A percentile compares a stretch with the other conserved stretches of the same genome.
These are phyloP conservation scores for Myotis pilosus DNA, from an alignment of 2,797 vertebrate species.

Conservation along the genomic window DNA sequence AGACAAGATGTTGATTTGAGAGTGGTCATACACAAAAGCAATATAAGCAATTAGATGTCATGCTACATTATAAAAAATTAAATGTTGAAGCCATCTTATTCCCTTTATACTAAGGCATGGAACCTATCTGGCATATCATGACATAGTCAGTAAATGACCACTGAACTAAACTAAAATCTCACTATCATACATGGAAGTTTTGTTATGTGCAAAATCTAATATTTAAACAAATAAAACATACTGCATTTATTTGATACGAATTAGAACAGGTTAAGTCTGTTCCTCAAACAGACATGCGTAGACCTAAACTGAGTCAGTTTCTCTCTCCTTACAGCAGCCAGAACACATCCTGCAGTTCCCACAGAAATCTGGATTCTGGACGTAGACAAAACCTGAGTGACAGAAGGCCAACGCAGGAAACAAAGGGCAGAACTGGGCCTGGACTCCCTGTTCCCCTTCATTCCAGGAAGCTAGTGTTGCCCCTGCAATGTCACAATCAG, in stretches of 20 bases:
- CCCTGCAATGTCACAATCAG: neutral
- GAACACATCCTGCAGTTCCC: neutral
- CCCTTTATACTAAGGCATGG: neutral
- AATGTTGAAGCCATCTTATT: neutral
- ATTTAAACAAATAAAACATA: neutral
- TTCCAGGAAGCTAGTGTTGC: accelerated
- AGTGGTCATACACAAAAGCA: neutral
- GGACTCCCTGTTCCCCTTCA: neutral
- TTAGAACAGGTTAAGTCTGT: neutral
- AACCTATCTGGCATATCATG: neutral
- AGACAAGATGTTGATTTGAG: neutral
- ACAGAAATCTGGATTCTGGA: neutral
- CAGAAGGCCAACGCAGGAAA: accelerated
- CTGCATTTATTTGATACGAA: neutral
- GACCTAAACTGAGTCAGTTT: neutral
- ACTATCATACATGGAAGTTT: neutral
- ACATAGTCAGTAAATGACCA: neutral
- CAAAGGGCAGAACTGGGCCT: too few relatives aligned
- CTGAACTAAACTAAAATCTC: neutral
- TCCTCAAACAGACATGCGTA: neutral
- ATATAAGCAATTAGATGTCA: neutral
- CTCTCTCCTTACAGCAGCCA: neutral
- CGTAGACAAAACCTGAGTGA: neutral
- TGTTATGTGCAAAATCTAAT: neutral
- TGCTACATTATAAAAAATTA: neutral